Evolutionary conservation across 2,113 vertebrate genomes (phyloP).

Genomic region (Pogona vitticeps): DNA sequence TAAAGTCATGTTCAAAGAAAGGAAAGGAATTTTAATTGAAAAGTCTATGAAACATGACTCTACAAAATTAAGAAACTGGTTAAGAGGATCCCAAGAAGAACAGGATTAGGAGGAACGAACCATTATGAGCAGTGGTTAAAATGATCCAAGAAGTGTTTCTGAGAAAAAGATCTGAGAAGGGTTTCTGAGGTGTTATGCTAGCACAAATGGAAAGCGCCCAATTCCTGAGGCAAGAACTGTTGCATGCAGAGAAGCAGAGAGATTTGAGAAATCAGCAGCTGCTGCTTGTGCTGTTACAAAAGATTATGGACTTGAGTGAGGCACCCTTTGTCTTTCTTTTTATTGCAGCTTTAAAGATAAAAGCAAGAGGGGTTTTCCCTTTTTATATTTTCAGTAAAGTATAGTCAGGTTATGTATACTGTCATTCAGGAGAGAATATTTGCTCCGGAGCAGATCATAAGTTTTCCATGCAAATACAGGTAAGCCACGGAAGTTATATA

Average conservation of each 20-base stretch:
- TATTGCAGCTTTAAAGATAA: constrained; percentile 58
- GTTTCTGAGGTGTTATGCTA: constrained; percentile 14
- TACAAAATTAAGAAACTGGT: neutral
- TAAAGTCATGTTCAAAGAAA: constrained; percentile 46
- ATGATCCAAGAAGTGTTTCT: no score
- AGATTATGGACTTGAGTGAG: constrained; percentile 36
- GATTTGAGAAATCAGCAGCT: neutral
- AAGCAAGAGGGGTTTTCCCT: constrained; percentile 60
- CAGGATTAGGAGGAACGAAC: neutral
- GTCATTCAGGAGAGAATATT: constrained; percentile 27
- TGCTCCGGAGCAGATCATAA: constrained; percentile 42
- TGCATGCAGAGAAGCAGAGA: neutral
- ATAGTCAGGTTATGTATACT: constrained; percentile 32
- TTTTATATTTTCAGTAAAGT: constrained; percentile 43
- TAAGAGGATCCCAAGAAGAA: neutral
- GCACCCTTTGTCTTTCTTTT: constrained; percentile 36
- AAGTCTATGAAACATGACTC: neutral
- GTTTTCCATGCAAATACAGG: constrained; percentile 35
- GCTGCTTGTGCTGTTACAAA: constrained; percentile 36
- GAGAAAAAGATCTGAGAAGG: neutral
- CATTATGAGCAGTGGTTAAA: constrained; percentile 21
- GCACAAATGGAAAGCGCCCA: constrained; percentile 33
- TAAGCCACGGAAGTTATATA: constrained; percentile 36
- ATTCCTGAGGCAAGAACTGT: constrained; percentile 3
- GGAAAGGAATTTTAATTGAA: constrained; percentile 22